A percentile compares a stretch with the other conserved stretches of the same genome.
Conservation (phyloP, 2,888 invertebrate genomes). For the Meloe dianella region DNA sequence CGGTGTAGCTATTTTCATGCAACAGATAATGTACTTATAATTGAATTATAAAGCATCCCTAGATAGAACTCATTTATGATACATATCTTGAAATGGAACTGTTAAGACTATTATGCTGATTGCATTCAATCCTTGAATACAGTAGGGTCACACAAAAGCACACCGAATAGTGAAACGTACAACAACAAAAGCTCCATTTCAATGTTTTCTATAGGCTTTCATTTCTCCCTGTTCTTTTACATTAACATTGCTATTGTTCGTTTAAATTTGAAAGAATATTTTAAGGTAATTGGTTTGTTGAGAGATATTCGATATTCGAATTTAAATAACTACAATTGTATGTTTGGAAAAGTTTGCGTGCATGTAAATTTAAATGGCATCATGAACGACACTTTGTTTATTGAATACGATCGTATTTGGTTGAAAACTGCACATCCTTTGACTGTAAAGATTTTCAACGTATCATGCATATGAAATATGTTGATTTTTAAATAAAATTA, state of each 20-base stretch:
- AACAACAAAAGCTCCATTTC: constrained; percentile 21
- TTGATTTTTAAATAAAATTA: constrained; percentile 18
- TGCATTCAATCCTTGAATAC: constrained; percentile 19
- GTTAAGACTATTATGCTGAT: constrained; percentile 23
- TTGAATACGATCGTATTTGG: constrained; percentile 8
- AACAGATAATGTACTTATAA: not conserved
- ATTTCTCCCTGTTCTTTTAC: constrained; percentile 8
- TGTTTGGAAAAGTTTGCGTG: no score
- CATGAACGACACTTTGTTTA: not conserved
- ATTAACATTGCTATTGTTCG: constrained; percentile 17
- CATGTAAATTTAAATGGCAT: constrained; percentile 20
- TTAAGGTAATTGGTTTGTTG: constrained; percentile 16
- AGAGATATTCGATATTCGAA: not conserved
- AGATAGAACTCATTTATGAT: not conserved
- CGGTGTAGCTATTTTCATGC: not conserved
- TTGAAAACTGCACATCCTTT: not conserved
- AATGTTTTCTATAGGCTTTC: constrained; percentile 8
- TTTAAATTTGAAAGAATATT: constrained; percentile 19
- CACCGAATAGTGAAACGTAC: constrained; percentile 9
- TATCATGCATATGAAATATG: constrained; percentile 25
- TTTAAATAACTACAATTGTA: no score
- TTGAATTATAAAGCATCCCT: not conserved
- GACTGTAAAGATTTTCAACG: constrained; percentile 19
- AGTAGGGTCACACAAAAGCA: constrained; percentile 5
- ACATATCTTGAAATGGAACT: not conserved